A percentile compares a stretch with the other conserved stretches of the same genome.
Conservation (phyloP, 2,888 invertebrate species). For the Polymixis flavicincta region DNA sequence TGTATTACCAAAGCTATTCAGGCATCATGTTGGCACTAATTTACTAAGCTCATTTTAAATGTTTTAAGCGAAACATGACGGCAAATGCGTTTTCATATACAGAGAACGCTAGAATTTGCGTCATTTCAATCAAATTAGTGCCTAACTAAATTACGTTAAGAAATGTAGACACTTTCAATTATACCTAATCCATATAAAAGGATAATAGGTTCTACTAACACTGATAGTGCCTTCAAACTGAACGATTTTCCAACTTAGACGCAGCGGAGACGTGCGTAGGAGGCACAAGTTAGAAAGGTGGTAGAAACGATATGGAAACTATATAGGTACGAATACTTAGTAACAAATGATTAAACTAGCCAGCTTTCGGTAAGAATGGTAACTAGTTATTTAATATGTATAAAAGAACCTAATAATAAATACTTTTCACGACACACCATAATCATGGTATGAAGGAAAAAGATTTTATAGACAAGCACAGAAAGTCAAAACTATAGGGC, state of each 20-base stretch:
- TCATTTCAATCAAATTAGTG: not conserved
- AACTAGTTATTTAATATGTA: not conserved
- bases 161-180: slow-evolving; percentile 3
- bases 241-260: slow-evolving; percentile 9
- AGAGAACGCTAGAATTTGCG: slow-evolving; percentile 1
- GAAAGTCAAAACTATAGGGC: not conserved
- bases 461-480: not conserved
- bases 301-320: not conserved
- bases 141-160: not conserved
- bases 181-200: not conserved
- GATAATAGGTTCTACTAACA: not conserved
- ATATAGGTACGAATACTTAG: too few relatives aligned
- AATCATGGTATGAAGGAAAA: not conserved
- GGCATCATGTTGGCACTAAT: not conserved
- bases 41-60: slow-evolving; percentile 15
- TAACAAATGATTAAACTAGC: not conserved
- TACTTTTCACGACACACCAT: not conserved
- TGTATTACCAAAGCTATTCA: slow-evolving; percentile 12
- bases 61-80: not conserved
- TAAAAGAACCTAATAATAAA: not conserved
- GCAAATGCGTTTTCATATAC: not conserved
- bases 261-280: slow-evolving; percentile 5
- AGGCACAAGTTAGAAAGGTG: not conserved
- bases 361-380: not conserved
- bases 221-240: not conserved